Base-by-base conservation (phyloP, 1,140 invertebrate species). In the Aplysia californica region DNA sequence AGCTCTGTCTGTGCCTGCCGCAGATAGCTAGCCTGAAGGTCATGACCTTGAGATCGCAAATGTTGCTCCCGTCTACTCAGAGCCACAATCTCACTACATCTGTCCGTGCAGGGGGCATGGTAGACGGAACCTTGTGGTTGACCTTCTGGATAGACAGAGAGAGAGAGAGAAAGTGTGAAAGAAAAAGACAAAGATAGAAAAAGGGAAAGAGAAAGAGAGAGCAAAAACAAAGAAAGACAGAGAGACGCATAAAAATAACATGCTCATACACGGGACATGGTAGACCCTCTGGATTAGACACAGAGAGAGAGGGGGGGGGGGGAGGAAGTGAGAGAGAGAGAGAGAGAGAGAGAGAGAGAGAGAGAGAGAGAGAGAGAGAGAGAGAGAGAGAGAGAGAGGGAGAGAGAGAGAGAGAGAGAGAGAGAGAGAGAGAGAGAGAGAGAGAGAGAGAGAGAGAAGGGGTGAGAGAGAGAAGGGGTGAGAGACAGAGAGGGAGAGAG, bases 41-140 rank as follows among this genome's bases (percentile, higher is more conserved):
- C 36, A 29, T 71, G 56, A 1, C 84, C 84, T 26, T 78, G 36
- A 3, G n/a, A 31, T 29, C 68, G 50, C 18, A 83, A 75, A 29
- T 35, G 66, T 41, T 76, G 55, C 66, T 81, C 75, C 36, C 79
- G 50, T 10, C 77, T 41, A 4, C 69, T 70, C 15, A 77, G 2
- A 6, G 77, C 26, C 18, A 77, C 2, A n/a, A 79, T n/a, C 4
- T 61, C 59, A 0, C 69, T 64, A 69, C 84, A 85, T 10, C 68
- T 59, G 68, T 85, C 74, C 20, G 61, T 33, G 70, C 84, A 85
- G 0, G 83, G 83, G 3, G 81, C 75, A 73, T 84, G 82, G 41
- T 58, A 73, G 26, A 83, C 76, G 10, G 74, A 35, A 39, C 59
- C 72, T 3, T 41, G 21, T 55, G 36, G 36, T 41, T 65, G 38